phyloP scores from a whole-genome alignment of 2,113 vertebrate species.

The Paedocypris sp. region DNA sequence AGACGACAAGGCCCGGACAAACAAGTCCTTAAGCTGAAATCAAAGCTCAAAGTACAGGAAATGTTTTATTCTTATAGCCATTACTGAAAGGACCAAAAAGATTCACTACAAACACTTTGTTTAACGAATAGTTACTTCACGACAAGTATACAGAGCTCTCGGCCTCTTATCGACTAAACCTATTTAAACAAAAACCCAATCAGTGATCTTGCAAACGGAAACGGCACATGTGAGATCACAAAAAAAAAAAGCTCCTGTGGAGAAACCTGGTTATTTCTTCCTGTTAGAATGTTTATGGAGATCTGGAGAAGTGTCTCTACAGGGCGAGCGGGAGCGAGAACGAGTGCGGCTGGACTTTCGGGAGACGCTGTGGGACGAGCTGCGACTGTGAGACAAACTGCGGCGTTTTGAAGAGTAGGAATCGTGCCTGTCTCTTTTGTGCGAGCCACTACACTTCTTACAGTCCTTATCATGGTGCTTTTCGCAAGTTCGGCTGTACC shows the following conservation, averaged over 20 bases:
- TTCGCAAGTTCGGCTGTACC: conserved; percentile 20
- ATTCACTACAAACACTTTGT: too few relatives aligned
- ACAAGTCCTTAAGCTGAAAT: conserved; percentile 58
- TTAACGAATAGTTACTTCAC: too few relatives aligned
- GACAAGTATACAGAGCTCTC: too few relatives aligned
- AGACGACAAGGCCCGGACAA: conserved; percentile 67
- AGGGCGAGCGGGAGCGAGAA: conserved; percentile 30
- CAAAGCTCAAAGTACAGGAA: conserved; percentile 39
- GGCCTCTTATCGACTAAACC: too few relatives aligned
- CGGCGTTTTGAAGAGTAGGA: conserved; percentile 13
- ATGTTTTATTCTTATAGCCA: conserved; percentile 19
- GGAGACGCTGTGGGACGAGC: not conserved
- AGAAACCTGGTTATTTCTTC: conserved; percentile 3
- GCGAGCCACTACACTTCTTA: conserved; percentile 15
- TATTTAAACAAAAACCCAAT: too few relatives aligned
- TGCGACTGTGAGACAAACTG: conserved; percentile 3
- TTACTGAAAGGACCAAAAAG: not conserved
- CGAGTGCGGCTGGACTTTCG: conserved; percentile 19
- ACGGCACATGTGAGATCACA: too few relatives aligned
- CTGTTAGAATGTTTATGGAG: conserved; percentile 6
- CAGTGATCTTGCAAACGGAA: too few relatives aligned
- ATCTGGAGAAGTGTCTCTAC: not conserved
- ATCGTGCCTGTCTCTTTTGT: conserved; percentile 30
- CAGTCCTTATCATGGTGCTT: conserved; percentile 35
- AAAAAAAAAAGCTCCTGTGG: not conserved